These are phyloP conservation scores for Lasioglossum oenotherae DNA, from an alignment of 2,888 invertebrate genomes.

Conservation along the genomic window DNA sequence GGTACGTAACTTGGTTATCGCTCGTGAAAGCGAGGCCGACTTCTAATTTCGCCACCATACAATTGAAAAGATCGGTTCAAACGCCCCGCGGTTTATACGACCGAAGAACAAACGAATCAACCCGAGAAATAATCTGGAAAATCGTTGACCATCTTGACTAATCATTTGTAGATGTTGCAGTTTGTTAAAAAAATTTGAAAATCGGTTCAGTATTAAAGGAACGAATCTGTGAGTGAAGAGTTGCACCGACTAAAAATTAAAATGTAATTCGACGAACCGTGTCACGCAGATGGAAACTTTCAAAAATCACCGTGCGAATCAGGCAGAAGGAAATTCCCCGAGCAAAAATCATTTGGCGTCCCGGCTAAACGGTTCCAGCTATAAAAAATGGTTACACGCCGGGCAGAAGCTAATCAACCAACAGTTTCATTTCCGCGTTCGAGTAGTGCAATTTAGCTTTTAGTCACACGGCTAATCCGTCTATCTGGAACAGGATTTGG, in stretches of 20 bases:
- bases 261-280: not conserved
- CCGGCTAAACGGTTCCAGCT: not conserved
- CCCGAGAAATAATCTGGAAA: not conserved
- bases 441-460: not conserved
- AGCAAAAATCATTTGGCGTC: not conserved
- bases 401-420: not conserved
- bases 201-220: not conserved
- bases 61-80: not conserved
- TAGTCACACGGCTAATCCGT: not conserved
- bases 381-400: not conserved
- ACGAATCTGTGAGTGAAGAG: not conserved
- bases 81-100: not conserved
- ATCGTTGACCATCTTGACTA: not conserved
- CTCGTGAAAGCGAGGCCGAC: not conserved
- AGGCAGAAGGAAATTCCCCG: not conserved
- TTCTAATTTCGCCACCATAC: not conserved
- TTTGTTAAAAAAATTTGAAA: no score
- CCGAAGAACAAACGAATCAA: not conserved
- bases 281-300: not conserved
- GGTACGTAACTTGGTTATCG: slow-evolving; percentile 5
- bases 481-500: not conserved
- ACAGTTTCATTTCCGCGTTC: not conserved
- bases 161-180: no score
- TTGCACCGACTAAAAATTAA: no score
- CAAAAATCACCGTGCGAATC: not conserved